Evolutionary conservation across 2,797 vertebrate genomes (phyloP), one percentile per base, ranked within the genome.

Genomic region (Bufotes viridis): DNA sequence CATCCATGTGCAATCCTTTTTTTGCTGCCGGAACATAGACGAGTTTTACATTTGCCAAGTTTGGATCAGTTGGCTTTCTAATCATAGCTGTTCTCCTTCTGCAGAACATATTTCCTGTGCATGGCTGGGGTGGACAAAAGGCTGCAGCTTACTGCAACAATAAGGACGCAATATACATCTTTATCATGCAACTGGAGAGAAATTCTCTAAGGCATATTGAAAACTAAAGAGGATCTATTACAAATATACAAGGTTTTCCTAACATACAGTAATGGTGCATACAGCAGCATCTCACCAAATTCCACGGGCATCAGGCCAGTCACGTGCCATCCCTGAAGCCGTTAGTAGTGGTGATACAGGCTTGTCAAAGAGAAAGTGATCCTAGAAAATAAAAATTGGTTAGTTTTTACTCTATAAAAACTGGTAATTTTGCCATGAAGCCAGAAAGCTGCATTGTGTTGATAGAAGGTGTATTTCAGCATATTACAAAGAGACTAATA

Each of bases 291-390:
- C 95, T 94, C 93, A 99, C 98, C 98, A 99, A 92, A 99, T 99
- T 80, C 98, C 98, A 87, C 98, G 96, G 34, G 96, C 98, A 74
- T 99, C 98, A 0, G 98, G 98, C 98, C 98, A 99, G 91, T 99
- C 98, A n/a, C 98, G 95, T 89, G 98, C 98, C 98, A 99, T 99
- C 83, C 98, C 98, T 88, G 98, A 94, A 74, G 98, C 97, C 0
- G 97, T 99, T 92, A 99, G 95, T 91, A 99, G 95, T 0, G 98
- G 98, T 0, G 98, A 99, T 87, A 99, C 97, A 0, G 98, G 98
- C 90, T 99, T 99, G 93, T 99, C 98, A 61, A 99, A 99, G 90
- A 99, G 95, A 94, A 99, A 99, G 92, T 99, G 98, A 91, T 99
- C 98, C 98, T 99, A 82, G 60, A 81, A 53, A 89, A 78, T 14